These are phyloP conservation scores for Anneissia japonica DNA, from an alignment of 35 echinoderm and acorn worm species.

Conservation along the genomic window DNA sequence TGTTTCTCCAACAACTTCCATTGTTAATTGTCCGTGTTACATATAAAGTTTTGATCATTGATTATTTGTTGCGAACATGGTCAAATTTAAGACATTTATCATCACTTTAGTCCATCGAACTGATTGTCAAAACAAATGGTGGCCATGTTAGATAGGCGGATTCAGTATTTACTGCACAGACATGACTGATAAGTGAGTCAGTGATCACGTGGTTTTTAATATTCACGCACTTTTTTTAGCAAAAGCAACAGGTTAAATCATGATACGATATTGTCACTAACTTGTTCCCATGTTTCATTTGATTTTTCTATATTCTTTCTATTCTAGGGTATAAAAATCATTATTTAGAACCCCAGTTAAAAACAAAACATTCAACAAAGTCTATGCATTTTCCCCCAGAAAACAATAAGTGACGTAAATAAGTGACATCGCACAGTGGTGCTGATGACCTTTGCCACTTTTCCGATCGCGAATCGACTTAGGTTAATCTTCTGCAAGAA, in stretches of 20 bases:
- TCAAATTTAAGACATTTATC: background rate
- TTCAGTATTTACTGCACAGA: background rate
- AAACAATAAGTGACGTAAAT: background rate
- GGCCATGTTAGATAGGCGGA: background rate
- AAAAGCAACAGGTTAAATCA: background rate
- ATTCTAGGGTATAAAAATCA: background rate
- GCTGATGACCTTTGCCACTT: background rate
- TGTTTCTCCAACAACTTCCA: background rate
- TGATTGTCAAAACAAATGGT: background rate
- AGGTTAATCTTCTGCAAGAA: background rate
- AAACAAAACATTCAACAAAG: background rate
- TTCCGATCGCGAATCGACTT: background rate
- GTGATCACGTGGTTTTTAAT: background rate
- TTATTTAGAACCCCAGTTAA: background rate
- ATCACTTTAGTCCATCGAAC: background rate
- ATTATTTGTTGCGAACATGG: background rate
- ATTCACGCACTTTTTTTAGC: background rate
- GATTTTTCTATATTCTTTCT: background rate
- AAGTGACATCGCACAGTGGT: background rate
- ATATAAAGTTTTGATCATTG: background rate
- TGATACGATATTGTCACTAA: background rate
- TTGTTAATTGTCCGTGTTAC: background rate
- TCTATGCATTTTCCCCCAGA: background rate
- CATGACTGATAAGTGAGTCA: background rate
- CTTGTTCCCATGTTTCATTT: background rate